Conservation (phyloP, 2,113 vertebrate species). For the Triplophysa siluroides region DNA sequence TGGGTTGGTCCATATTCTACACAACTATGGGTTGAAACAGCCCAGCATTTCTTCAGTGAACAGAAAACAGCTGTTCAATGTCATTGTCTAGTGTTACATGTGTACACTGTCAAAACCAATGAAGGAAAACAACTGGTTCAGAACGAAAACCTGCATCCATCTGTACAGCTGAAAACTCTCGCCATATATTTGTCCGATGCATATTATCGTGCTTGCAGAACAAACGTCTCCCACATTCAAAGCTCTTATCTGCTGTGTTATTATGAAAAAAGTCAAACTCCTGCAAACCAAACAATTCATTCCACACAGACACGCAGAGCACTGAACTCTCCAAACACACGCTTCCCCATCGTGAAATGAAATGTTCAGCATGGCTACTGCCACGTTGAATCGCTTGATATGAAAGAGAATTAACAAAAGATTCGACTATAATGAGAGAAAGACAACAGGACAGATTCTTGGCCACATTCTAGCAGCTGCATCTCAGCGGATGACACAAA, state of each 20-base stretch:
- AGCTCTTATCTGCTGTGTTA: not conserved
- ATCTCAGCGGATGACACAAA: constrained; percentile 19
- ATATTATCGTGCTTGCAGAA: constrained; percentile 11
- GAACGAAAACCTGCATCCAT: not conserved
- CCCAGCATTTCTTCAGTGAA: too few species aligned
- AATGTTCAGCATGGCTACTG: not conserved
- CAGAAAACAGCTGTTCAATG: not conserved
- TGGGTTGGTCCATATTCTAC: too few species aligned
- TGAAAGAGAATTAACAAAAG: constrained; percentile 5
- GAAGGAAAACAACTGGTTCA: not conserved
- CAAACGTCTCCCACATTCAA: not conserved
- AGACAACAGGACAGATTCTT: constrained; percentile 30
- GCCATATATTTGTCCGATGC: not conserved
- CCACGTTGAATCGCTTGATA: not conserved
- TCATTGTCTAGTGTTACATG: not conserved
- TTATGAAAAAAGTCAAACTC: constrained; percentile 36
- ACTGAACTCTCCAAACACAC: constrained; percentile 50
- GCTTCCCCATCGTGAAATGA: constrained; percentile 34
- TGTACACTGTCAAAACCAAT: not conserved
- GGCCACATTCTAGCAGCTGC: not conserved
- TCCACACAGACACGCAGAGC: not conserved
- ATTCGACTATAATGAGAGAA: constrained; percentile 9
- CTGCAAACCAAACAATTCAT: not conserved
- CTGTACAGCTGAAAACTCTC: constrained; percentile 48
- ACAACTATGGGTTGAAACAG: too few species aligned